Evolutionary conservation across 2,888 invertebrate species (phyloP).

Genomic region (Nineta flava): DNA sequence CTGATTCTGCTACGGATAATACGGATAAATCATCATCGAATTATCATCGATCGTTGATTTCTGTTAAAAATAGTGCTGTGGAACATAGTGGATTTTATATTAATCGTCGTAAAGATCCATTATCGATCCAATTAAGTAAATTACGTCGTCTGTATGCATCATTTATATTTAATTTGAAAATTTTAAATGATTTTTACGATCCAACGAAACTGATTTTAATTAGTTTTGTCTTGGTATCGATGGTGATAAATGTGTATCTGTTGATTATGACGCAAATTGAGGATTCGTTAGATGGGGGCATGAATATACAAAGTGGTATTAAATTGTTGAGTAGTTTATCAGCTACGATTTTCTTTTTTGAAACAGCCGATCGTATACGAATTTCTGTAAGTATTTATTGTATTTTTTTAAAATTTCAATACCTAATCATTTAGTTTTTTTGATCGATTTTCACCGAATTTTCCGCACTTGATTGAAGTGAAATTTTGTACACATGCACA

Average conservation of each 20-base stretch:
- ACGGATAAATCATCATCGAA: not conserved
- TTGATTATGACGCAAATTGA: slow-evolving; percentile 10
- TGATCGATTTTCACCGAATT: no score
- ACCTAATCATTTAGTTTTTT: no score
- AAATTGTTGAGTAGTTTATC: slow-evolving; percentile 1
- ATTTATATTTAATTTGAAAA: slow-evolving; percentile 2
- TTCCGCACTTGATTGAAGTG: no score
- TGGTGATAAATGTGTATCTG: slow-evolving; percentile 14
- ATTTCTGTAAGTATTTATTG: not conserved
- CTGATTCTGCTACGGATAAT: not conserved
- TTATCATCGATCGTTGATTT: not conserved
- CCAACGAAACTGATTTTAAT: slow-evolving; percentile 12
- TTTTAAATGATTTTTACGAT: slow-evolving; percentile 10
- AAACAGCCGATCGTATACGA: slow-evolving; percentile 1
- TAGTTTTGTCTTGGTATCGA: slow-evolving; percentile 10
- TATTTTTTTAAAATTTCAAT: not conserved
- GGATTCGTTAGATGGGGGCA: not conserved
- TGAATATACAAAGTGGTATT: not conserved
- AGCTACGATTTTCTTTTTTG: not conserved
- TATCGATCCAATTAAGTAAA: slow-evolving; percentile 2
- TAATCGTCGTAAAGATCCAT: not conserved
- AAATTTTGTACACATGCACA: no score
- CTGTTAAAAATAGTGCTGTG: not conserved
- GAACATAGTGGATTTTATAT: not conserved
- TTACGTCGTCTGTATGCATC: slow-evolving; percentile 2